Percentiles rank a stretch among this genome's conserved stretches.
Evolutionary conservation across 64 coral and sea anemone species (phyloP).

Genomic region (Montipora foliosa): DNA sequence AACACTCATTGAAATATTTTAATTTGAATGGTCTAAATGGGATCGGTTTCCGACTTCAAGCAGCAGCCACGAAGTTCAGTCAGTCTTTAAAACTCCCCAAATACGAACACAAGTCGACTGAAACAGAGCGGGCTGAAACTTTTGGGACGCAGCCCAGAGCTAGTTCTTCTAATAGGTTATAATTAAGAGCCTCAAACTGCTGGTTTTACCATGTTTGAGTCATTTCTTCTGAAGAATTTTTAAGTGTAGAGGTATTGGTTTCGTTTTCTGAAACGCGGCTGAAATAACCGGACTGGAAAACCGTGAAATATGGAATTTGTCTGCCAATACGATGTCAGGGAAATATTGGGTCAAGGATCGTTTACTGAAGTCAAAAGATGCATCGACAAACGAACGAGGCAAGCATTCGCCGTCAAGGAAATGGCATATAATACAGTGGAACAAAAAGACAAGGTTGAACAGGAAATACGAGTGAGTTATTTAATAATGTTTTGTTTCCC

Average conservation of each 20-base stretch:
- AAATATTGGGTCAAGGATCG: conserved; percentile 75
- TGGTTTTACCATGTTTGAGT: background rate
- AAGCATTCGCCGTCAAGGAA: conserved; percentile 72
- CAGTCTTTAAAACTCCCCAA: background rate
- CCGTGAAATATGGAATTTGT: conserved; percentile 74
- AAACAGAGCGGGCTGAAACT: background rate
- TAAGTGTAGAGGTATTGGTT: background rate
- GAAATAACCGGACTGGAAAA: background rate
- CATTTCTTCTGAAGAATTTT: background rate
- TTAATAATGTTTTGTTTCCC: background rate
- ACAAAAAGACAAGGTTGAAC: conserved; percentile 52
- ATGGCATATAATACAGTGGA: conserved; percentile 36
- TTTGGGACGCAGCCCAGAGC: too few relatives aligned
- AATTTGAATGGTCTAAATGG: background rate
- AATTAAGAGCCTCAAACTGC: background rate
- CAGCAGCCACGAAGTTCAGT: background rate
- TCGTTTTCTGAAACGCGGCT: background rate
- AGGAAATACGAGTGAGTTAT: conserved; percentile 54
- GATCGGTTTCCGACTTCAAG: background rate
- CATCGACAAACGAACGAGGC: conserved; percentile 73
- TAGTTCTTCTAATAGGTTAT: background rate
- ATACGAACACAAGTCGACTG: background rate
- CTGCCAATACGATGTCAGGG: conserved; percentile 76
- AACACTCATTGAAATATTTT: conserved; percentile 15
- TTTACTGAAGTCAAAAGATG: conserved; percentile 78